A percentile compares a stretch with the other conserved stretches of the same genome.
phyloP scores from a whole-genome alignment of 2,113 vertebrate species.

The Regulus satrapa region DNA sequence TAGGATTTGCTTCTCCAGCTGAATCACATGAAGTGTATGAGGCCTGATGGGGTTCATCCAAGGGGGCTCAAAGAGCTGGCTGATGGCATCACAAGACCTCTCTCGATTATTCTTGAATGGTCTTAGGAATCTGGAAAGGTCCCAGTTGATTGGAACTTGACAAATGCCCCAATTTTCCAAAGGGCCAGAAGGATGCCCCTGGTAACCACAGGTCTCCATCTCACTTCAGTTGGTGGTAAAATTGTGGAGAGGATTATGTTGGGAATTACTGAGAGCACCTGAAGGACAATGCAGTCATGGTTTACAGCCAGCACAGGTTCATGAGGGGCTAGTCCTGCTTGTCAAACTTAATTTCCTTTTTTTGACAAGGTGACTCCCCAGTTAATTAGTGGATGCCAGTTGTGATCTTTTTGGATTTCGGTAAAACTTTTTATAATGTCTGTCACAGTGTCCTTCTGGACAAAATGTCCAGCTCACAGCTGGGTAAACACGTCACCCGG shows the following conservation, averaged over 20 bases:
- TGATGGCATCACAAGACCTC: not conserved
- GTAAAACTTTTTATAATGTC: not conserved
- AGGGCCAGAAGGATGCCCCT: not conserved
- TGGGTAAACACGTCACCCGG: rapidly evolving
- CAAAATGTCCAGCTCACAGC: not conserved
- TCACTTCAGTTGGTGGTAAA: not conserved
- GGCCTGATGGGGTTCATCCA: not conserved
- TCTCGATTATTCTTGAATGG: not conserved
- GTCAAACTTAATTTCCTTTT: not conserved
- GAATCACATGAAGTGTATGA: rapidly evolving
- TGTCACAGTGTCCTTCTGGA: not conserved
- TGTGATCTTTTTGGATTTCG: not conserved
- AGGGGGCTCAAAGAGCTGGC: not conserved
- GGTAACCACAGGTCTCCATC: not conserved
- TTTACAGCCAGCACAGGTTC: not conserved
- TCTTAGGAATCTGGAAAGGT: not conserved
- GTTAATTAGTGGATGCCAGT: not conserved
- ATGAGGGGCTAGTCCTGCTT: not conserved
- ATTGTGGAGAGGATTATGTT: not conserved
- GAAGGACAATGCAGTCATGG: not conserved
- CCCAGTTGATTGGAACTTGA: rapidly evolving
- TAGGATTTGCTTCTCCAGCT: not conserved
- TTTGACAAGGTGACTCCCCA: not conserved
- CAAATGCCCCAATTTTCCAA: not conserved
- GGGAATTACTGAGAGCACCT: not conserved